Evolutionary conservation across 2,888 invertebrate genomes (phyloP).

Genomic region (Lycia hirtaria): DNA sequence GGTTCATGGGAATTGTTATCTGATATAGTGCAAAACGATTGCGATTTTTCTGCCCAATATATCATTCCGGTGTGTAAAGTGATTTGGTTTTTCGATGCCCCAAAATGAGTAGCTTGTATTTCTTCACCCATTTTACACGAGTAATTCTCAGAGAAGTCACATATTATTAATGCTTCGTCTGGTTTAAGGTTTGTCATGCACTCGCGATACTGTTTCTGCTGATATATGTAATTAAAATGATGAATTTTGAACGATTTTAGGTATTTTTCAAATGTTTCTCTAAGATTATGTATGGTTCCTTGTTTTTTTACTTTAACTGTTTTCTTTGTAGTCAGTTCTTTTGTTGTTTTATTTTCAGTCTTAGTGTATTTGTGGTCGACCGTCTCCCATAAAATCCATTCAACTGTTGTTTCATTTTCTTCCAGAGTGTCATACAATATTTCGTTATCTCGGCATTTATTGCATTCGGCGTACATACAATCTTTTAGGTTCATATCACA

Average conservation of each 20-base stretch:
- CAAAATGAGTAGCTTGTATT: conserved; percentile 22
- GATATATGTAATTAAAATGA: background rate
- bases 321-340: conserved; percentile 8
- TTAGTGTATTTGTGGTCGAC: background rate
- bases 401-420: too few species aligned
- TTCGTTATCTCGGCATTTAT: background rate
- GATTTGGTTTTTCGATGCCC: conserved; percentile 33
- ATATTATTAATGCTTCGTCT: background rate
- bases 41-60: background rate
- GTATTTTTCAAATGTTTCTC: background rate
- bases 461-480: conserved; percentile 3
- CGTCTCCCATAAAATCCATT: background rate
- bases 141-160: background rate
- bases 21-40: background rate
- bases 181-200: background rate
- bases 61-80: conserved; percentile 29
- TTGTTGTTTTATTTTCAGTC: too few species aligned
- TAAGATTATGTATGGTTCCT: background rate
- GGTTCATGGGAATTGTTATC: background rate
- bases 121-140: conserved; percentile 7
- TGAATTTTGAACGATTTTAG: conserved; percentile 3
- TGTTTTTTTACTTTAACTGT: conserved; percentile 2
- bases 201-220: background rate
- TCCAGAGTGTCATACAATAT: background rate
- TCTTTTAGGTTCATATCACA: conserved; percentile 9